Percentiles rank a stretch among this genome's conserved stretches.
phyloP scores from a whole-genome alignment of 1,140 invertebrate species.

The Lordiphosa collinella region DNA sequence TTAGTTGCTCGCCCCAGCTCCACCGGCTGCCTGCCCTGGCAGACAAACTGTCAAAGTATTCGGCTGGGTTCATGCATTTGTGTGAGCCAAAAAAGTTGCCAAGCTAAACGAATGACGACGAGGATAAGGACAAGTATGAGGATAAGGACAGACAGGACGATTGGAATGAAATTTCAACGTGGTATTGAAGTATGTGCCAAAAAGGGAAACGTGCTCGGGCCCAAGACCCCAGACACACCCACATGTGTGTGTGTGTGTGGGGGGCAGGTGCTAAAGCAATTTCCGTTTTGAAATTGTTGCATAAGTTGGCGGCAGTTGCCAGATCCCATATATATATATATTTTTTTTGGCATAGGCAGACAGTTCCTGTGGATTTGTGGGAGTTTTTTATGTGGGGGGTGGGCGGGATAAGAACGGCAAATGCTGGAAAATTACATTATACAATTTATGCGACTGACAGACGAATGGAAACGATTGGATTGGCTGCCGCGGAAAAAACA shows the following conservation, averaged over 20 bases:
- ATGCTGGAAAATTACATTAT: constrained; percentile 72
- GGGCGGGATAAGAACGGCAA: constrained; percentile 32
- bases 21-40: constrained; percentile 24
- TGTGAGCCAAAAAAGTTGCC: constrained; percentile 68
- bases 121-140: constrained; percentile 36
- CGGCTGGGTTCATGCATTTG: constrained; percentile 12
- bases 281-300: constrained; percentile 76
- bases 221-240: constrained; percentile 12
- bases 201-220: constrained; percentile 60
- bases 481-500: constrained; percentile 4
- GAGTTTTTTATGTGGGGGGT: constrained; percentile 1
- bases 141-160: constrained; percentile 33
- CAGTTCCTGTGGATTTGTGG: constrained; percentile 66
- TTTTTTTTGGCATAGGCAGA: constrained; percentile 68
- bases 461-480: constrained; percentile 13
- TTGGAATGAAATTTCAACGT: constrained; percentile 73
- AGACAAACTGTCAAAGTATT: constrained; percentile 73
- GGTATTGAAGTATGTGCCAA: constrained; percentile 77
- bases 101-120: constrained; percentile 65
- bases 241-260: constrained; percentile 10
- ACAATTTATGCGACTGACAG: constrained; percentile 74
- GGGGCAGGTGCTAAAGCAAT: constrained; percentile 75
- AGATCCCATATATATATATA: constrained; percentile 30
- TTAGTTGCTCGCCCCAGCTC: not conserved
- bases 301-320: constrained; percentile 62